Base-by-base conservation (phyloP, 2,797 vertebrate genomes). In the Monodelphis domestica region DNA sequence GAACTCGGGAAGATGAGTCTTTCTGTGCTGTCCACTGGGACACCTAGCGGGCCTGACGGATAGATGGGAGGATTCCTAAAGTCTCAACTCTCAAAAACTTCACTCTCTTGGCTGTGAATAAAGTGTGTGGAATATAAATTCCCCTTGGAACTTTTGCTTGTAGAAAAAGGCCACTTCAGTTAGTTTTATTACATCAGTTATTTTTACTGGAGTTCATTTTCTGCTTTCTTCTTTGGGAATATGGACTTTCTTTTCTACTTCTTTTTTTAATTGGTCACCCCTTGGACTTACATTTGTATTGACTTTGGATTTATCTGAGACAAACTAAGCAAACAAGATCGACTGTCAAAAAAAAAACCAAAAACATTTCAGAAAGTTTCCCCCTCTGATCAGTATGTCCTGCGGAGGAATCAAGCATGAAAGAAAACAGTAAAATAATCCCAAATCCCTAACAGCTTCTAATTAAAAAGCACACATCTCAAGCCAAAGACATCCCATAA, bases 91-190 rank as follows among this genome's bases (percentile, higher is more conserved):
- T 5, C 33, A 3, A 21, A 78, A 45, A 53, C n/a, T 55, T 84
- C 63, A 50, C 91, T 54, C 53, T 89, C 50, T 87, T 95, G 91
- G 94, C 96, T 89, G 53, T 53, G 91, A 57, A 88, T 88, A 55
- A 54, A 11, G 26, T 56, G 26, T 4, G 1, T 88, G 88, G 52
- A 92, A 28, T 95, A 70, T 91, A 93, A 95, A 94, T 93, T 95
- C 96, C 87, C 88, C 55, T 93, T 89, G 56, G 92, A 96, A 95
- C 1, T 70, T 54, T n/a, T 93, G 91, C 87, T 54, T 45, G 89
- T 87, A 90, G 95, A 96, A 97, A 97, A 88, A 93, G 95, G 88
- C 92, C 96, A 95, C 92, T 97, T 96, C 93, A 96, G 95, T 92
- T 89, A 54, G 29, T 56, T 88, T 92, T 94, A 89, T 96, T 93